Evolutionary conservation across 2,888 invertebrate species (phyloP).

Genomic region (Trichopria drosophilae): DNA sequence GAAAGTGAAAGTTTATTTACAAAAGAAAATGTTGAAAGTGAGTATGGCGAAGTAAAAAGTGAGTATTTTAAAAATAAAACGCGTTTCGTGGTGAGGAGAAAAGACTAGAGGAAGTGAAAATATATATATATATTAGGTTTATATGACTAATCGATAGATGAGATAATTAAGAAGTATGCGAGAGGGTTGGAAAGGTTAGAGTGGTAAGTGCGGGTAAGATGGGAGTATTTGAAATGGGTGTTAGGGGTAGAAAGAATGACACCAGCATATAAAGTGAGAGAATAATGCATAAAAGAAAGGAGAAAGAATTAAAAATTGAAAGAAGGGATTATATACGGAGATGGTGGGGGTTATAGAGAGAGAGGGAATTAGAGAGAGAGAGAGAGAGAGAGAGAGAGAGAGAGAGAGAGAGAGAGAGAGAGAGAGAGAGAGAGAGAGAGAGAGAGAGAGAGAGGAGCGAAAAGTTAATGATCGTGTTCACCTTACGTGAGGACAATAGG

Average conservation of each 20-base stretch:
- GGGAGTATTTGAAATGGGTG: too few relatives aligned
- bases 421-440: slow-evolving; percentile 19
- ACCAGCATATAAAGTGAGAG: too few relatives aligned
- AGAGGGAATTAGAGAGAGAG: slow-evolving; percentile 6
- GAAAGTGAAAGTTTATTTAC: slow-evolving; percentile 13
- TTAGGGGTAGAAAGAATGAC: too few relatives aligned
- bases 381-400: slow-evolving; percentile 25
- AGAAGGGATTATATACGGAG: slow-evolving; percentile 12
- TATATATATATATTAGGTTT: too few relatives aligned
- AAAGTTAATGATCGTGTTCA: too few relatives aligned
- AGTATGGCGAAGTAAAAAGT: background rate
- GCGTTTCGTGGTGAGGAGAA: too few relatives aligned
- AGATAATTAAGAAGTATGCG: too few relatives aligned
- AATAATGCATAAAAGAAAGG: slow-evolving; percentile 6
- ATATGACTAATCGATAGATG: too few relatives aligned
- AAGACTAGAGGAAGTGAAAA: too few relatives aligned
- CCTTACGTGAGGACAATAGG: too few relatives aligned
- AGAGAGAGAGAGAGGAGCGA: slow-evolving; percentile 12
- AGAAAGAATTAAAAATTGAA: slow-evolving; percentile 19
- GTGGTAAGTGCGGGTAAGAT: too few relatives aligned
- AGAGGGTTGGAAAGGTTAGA: too few relatives aligned
- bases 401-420: slow-evolving; percentile 14
- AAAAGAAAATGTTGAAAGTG: slow-evolving; percentile 7
- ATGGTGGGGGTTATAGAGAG: slow-evolving; percentile 12
- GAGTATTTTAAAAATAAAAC: slow-evolving; percentile 7